These are phyloP conservation scores for Progne subis DNA, from an alignment of 2,113 vertebrate species.

Conservation along the genomic window DNA sequence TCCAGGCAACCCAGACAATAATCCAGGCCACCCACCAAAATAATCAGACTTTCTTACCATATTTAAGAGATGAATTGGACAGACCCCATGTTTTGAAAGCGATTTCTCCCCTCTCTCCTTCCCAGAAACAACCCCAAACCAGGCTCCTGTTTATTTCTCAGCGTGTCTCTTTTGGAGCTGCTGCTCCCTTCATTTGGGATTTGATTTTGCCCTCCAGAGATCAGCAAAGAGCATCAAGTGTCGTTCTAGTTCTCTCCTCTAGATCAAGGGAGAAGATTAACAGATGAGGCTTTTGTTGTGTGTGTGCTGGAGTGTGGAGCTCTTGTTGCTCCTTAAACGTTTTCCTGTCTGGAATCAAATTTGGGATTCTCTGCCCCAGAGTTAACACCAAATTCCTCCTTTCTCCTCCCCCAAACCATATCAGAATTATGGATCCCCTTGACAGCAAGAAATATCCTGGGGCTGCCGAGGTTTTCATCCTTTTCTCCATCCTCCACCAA, in stretches of 20 bases:
- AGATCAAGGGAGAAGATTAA: constrained; percentile 58
- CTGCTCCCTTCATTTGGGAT: constrained; percentile 52
- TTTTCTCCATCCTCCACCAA: neutral
- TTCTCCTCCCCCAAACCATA: neutral
- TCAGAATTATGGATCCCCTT: neutral
- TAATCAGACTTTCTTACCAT: neutral
- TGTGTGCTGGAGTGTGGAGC: neutral
- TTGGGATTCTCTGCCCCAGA: neutral
- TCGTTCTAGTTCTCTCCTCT: constrained; percentile 41
- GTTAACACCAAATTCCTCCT: neutral
- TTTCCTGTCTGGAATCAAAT: constrained; percentile 1
- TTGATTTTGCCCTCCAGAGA: constrained; percentile 73
- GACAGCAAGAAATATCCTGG: neutral
- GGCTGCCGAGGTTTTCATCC: neutral
- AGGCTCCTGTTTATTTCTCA: neutral
- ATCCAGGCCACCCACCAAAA: neutral
- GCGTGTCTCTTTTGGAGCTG: neutral
- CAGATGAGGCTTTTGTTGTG: constrained; percentile 8
- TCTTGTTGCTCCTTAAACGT: neutral
- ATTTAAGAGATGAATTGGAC: neutral
- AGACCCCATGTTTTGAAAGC: neutral
- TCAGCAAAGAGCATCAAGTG: constrained; percentile 45
- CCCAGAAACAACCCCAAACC: neutral
- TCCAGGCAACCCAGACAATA: neutral
- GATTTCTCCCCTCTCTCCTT: neutral